phyloP scores from a whole-genome alignment of 2,888 invertebrate species.

The Dryococelus australis region DNA sequence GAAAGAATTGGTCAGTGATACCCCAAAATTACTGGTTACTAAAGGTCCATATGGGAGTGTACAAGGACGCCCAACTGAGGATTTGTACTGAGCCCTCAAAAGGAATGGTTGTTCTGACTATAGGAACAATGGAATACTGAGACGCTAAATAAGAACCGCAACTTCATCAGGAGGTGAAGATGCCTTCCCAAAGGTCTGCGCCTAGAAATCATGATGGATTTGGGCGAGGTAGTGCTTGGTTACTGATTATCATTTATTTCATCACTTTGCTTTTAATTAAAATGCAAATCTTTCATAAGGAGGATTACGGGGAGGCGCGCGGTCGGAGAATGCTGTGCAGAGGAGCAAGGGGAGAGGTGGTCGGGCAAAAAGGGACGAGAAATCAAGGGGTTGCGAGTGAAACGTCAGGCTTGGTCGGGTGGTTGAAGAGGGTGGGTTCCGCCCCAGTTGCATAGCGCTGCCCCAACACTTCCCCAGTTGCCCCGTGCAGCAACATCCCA shows the following conservation, averaged over 20 bases:
- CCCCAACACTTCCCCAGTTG: no score
- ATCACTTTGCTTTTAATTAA: constrained; percentile 68
- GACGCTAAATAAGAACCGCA: no score
- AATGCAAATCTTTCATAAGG: constrained; percentile 63
- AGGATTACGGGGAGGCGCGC: constrained; percentile 45
- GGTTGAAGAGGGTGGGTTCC: neutral
- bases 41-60: no score
- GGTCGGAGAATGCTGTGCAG: constrained; percentile 25
- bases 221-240: constrained; percentile 35
- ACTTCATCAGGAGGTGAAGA: neutral
- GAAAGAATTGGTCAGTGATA: no score
- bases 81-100: no score
- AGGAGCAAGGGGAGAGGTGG: constrained; percentile 32
- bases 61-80: no score
- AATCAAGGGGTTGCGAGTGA: constrained; percentile 38
- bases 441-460: no score
- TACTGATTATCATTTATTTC: constrained; percentile 68
- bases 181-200: neutral
- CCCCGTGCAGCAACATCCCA: no score
- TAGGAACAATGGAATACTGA: no score
- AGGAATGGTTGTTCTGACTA: no score
- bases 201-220: neutral
- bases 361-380: constrained; percentile 17
- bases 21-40: no score
- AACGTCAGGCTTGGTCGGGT: constrained; percentile 38